Conservation (phyloP, 2,888 invertebrate species). For the Eristalis tenax region DNA sequence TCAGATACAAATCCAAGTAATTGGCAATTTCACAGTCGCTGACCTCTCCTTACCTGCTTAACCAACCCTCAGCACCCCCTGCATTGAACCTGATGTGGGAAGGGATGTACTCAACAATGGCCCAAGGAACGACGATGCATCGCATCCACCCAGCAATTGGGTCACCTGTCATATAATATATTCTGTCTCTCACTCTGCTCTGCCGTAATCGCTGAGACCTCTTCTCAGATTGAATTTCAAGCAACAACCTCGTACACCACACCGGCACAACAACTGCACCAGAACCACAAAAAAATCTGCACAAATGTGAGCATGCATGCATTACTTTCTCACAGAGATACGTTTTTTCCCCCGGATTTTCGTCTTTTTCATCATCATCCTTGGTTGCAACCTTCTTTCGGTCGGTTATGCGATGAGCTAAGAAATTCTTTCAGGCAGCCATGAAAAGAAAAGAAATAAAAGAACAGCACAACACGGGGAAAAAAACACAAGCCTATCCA, state of each 20-base stretch:
- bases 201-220: constrained; percentile 59
- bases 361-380: neutral
- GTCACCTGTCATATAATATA: constrained; percentile 71
- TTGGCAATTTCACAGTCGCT: constrained; percentile 49
- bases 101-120: constrained; percentile 41
- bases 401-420: constrained; percentile 57
- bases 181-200: constrained; percentile 23
- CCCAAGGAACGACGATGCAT: constrained; percentile 31
- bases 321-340: constrained; percentile 71
- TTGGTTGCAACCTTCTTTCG: constrained; percentile 6
- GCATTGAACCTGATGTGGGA: neutral
- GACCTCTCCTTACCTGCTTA: constrained; percentile 45
- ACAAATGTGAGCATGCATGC: constrained; percentile 62
- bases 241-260: constrained; percentile 6
- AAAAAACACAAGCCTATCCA: neutral
- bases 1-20: constrained; percentile 18
- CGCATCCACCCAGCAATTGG: constrained; percentile 45
- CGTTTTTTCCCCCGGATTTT: constrained; percentile 4
- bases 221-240: constrained; percentile 69
- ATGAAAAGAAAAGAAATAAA: constrained; percentile 11
- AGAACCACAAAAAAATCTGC: constrained; percentile 9
- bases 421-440: constrained; percentile 56
- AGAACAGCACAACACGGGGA: neutral
- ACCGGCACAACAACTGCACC: neutral
- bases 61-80: constrained; percentile 35